A percentile compares a stretch with the other conserved stretches of the same genome.
Conservation (phyloP, 2,888 invertebrate species). For the Troides helena region DNA sequence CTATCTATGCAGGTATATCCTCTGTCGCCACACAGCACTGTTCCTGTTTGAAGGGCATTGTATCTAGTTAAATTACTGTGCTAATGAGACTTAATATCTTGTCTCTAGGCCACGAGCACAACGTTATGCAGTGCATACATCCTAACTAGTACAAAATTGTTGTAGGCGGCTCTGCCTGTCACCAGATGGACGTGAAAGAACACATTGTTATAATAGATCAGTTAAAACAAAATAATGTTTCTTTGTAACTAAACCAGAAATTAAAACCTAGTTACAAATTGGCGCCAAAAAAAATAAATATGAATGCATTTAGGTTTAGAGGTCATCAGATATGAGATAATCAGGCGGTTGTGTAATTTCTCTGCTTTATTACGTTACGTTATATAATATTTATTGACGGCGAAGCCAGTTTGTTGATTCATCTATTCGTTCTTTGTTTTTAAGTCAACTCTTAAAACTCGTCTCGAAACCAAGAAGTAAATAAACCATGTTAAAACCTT, state of each 20-base stretch:
- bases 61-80: too few species aligned
- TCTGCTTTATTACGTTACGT: conserved; percentile 13
- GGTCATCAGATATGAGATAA: conserved; percentile 5
- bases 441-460: background rate
- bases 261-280: background rate
- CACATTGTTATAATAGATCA: too few species aligned
- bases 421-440: background rate
- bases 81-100: too few species aligned
- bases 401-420: background rate
- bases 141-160: too few species aligned
- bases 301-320: conserved; percentile 6
- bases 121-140: too few species aligned
- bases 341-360: background rate
- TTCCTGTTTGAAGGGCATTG: too few species aligned
- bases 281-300: background rate
- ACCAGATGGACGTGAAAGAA: too few species aligned
- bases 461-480: background rate
- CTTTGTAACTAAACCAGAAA: background rate
- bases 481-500: background rate
- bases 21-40: too few species aligned
- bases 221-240: background rate
- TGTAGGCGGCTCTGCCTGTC: too few species aligned
- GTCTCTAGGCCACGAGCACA: too few species aligned
- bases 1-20: too few species aligned
- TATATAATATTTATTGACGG: conserved; percentile 8